Conservation (phyloP, 2,797 vertebrate genomes). For the Coregonus suidteri region DNA sequence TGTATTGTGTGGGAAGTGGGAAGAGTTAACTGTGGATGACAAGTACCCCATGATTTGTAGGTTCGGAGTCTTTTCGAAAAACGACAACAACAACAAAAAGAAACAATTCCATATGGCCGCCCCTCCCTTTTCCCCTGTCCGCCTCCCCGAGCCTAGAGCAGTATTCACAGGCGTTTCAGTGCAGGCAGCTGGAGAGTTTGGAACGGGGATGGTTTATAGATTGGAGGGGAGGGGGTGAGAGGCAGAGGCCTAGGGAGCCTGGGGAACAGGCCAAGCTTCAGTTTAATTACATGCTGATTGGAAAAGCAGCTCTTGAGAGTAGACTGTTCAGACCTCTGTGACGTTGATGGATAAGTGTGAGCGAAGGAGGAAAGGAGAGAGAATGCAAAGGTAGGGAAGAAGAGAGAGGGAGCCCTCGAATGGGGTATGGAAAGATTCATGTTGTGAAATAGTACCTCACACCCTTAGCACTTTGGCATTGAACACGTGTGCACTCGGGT, state of each 20-base stretch:
- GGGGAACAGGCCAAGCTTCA: slow-evolving; percentile 66
- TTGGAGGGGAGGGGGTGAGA: slow-evolving; percentile 5
- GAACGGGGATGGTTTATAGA: slow-evolving; percentile 48
- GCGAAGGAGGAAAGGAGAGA: neutral
- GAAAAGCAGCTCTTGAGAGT: slow-evolving; percentile 70
- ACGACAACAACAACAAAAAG: slow-evolving; percentile 36
- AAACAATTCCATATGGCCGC: slow-evolving; percentile 20
- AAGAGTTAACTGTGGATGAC: slow-evolving; percentile 64
- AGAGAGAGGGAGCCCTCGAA: neutral
- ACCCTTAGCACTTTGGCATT: neutral
- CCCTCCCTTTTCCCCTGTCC: neutral
- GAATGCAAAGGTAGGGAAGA: slow-evolving; percentile 4
- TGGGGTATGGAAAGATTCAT: neutral
- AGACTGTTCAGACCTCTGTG: slow-evolving; percentile 58
- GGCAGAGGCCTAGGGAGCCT: slow-evolving; percentile 38
- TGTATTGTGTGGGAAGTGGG: slow-evolving; percentile 54
- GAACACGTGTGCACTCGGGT: neutral
- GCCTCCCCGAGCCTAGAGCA: slow-evolving; percentile 17
- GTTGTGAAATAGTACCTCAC: neutral
- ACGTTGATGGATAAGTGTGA: slow-evolving; percentile 68
- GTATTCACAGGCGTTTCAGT: neutral
- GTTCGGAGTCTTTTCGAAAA: slow-evolving; percentile 42
- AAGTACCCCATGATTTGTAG: slow-evolving; percentile 56
- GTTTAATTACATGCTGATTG: slow-evolving; percentile 74
- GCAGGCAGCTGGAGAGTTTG: slow-evolving; percentile 49